Evolutionary conservation across 2,888 invertebrate genomes (phyloP).

Genomic region (Lasioglossum marginatum): DNA sequence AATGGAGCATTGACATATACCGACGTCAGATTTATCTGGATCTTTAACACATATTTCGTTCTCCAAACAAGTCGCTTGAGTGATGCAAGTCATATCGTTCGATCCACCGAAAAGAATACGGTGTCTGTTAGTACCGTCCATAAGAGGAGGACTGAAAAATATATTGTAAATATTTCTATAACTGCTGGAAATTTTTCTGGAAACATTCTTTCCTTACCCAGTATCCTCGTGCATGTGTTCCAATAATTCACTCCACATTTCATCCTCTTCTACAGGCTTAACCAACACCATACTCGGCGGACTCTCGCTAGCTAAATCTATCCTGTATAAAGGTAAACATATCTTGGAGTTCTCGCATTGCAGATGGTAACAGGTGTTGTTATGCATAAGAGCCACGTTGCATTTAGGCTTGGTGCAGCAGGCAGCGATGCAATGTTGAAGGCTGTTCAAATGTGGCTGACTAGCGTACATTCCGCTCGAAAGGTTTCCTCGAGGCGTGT

Average conservation of each 20-base stretch:
- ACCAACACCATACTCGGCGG: conserved; percentile 92
- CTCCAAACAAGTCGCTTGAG: conserved; percentile 87
- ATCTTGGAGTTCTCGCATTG: conserved; percentile 89
- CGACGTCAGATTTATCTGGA: conserved; percentile 87
- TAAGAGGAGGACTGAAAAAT: conserved; percentile 75
- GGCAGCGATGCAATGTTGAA: conserved; percentile 88
- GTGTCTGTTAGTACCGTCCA: conserved; percentile 73
- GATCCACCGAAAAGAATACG: conserved; percentile 81
- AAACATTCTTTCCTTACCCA: conserved; percentile 65
- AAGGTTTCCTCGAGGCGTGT: conserved; percentile 86
- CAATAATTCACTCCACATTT: conserved; percentile 85
- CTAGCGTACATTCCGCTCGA: conserved; percentile 87
- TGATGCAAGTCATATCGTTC: conserved; percentile 82
- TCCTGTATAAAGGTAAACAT: conserved; percentile 89
- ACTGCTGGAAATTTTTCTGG: not conserved
- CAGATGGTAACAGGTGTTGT: conserved; percentile 91
- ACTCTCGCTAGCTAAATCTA: conserved; percentile 86
- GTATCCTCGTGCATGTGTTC: conserved; percentile 70
- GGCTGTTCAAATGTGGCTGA: conserved; percentile 85
- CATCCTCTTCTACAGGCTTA: conserved; percentile 88
- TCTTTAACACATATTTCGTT: conserved; percentile 90
- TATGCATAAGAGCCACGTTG: conserved; percentile 92
- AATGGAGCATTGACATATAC: conserved; percentile 90
- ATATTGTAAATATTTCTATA: not conserved
- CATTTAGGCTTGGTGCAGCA: conserved; percentile 89